These are phyloP conservation scores for Mactra quadrangularis DNA, from an alignment of 1,140 invertebrate species.

Conservation along the genomic window DNA sequence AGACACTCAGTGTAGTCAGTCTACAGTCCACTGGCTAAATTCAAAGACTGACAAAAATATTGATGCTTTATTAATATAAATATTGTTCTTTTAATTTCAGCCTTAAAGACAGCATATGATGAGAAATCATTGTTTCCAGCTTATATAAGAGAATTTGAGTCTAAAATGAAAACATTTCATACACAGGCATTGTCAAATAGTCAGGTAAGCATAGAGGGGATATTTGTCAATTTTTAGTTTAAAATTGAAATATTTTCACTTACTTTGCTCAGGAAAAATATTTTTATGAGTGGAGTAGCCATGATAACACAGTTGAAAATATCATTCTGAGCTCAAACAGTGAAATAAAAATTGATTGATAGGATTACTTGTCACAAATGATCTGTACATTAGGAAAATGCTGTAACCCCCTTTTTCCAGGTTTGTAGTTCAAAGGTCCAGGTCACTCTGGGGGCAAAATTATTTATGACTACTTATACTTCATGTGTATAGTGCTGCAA, in stretches of 20 bases:
- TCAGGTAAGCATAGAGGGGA: constrained; percentile 33
- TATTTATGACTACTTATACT: too few species aligned
- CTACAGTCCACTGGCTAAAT: too few species aligned
- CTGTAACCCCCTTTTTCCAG: too few species aligned
- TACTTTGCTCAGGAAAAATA: neutral
- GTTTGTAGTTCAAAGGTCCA: too few species aligned
- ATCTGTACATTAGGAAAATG: too few species aligned
- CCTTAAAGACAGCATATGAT: constrained; percentile 81
- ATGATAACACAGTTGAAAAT: neutral
- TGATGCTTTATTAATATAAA: neutral
- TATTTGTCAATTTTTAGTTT: neutral
- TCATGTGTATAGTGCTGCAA: too few species aligned
- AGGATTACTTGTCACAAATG: too few species aligned
- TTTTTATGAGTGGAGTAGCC: neutral
- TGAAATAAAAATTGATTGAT: too few species aligned
- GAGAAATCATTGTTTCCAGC: constrained; percentile 83
- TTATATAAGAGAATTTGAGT: constrained; percentile 83
- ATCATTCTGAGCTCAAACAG: too few species aligned
- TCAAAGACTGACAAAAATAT: too few species aligned
- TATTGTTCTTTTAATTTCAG: constrained; percentile 69
- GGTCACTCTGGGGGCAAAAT: too few species aligned
- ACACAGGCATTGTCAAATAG: constrained; percentile 46
- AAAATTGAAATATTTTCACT: neutral
- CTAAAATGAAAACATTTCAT: constrained; percentile 77
- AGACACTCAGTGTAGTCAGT: too few species aligned